These are phyloP conservation scores for Magallana gigas DNA, from an alignment of 1,140 invertebrate genomes.

Conservation along the genomic window DNA sequence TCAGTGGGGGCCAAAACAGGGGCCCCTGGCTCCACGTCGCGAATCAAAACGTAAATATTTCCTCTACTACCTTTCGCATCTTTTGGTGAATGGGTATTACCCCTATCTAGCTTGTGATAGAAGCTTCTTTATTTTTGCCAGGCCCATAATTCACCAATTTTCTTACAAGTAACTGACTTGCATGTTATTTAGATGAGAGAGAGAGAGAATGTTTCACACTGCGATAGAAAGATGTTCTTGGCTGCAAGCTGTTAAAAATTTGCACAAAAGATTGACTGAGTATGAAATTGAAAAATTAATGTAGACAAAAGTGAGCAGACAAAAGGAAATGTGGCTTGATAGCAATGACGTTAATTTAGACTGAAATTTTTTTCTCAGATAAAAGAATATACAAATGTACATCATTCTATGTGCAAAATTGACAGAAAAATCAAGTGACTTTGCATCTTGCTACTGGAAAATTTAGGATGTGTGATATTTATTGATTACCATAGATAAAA, in stretches of 20 bases:
- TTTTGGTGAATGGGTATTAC: slow-evolving; percentile 13
- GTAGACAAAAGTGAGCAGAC: neutral
- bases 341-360: too few species aligned
- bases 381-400: too few species aligned
- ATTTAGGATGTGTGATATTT: too few species aligned
- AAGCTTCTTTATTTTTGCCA: neutral
- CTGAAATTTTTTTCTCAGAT: too few species aligned
- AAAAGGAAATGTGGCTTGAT: too few species aligned
- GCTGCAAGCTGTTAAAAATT: too few species aligned
- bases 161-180: slow-evolving; percentile 12
- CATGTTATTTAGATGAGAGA: neutral
- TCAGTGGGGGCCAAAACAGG: slow-evolving; percentile 9
- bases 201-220: too few species aligned
- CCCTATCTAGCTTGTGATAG: neutral
- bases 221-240: too few species aligned
- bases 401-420: too few species aligned
- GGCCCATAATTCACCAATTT: neutral
- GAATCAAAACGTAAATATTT: slow-evolving; percentile 32
- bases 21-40: slow-evolving; percentile 10
- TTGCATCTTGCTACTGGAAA: too few species aligned
- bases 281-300: neutral
- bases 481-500: neutral
- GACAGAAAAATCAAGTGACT: too few species aligned
- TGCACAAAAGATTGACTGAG: too few species aligned
- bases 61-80: slow-evolving; percentile 9